Evolutionary conservation across 2,888 invertebrate genomes (phyloP).

Genomic region (Eumerus sabulonum): DNA sequence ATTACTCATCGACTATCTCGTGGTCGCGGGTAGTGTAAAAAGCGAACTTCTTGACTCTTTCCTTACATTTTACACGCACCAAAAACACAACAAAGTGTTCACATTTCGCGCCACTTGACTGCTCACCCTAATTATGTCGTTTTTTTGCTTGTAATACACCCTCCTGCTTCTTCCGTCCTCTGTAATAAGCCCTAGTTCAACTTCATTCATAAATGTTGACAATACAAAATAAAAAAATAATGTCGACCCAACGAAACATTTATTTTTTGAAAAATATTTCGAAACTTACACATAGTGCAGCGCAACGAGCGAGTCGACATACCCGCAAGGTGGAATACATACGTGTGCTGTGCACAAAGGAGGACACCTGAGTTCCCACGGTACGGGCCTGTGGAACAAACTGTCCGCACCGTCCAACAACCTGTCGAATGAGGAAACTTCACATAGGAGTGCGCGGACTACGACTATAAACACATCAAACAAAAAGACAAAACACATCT

Average conservation of each 20-base stretch:
- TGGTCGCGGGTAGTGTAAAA: neutral
- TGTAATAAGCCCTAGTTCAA: slow-evolving; percentile 51
- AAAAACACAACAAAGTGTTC: slow-evolving; percentile 60
- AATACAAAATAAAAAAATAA: slow-evolving; percentile 53
- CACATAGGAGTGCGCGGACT: slow-evolving; percentile 4
- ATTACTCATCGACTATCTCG: slow-evolving; percentile 27
- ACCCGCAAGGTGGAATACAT: slow-evolving; percentile 19
- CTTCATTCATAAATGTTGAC: slow-evolving; percentile 61
- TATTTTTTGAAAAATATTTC: slow-evolving; percentile 38
- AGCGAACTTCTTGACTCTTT: slow-evolving; percentile 38
- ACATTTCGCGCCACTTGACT: slow-evolving; percentile 63
- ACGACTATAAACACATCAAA: neutral
- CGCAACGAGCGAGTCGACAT: slow-evolving; percentile 28
- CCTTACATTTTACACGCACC: slow-evolving; percentile 62
- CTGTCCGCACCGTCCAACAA: slow-evolving; percentile 48
- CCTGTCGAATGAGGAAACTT: slow-evolving; percentile 63
- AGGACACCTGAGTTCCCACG: slow-evolving; percentile 67
- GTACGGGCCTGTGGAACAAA: slow-evolving; percentile 62
- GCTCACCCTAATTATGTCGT: slow-evolving; percentile 62
- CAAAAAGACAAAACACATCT: too few species aligned
- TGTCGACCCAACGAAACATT: slow-evolving; percentile 8
- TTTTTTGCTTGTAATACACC: neutral
- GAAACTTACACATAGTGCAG: slow-evolving; percentile 49
- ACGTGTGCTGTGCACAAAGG: slow-evolving; percentile 41
- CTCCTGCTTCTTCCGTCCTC: too few species aligned